Evolutionary conservation across 1,140 invertebrate species (phyloP).

Genomic region (Diprion similis): DNA sequence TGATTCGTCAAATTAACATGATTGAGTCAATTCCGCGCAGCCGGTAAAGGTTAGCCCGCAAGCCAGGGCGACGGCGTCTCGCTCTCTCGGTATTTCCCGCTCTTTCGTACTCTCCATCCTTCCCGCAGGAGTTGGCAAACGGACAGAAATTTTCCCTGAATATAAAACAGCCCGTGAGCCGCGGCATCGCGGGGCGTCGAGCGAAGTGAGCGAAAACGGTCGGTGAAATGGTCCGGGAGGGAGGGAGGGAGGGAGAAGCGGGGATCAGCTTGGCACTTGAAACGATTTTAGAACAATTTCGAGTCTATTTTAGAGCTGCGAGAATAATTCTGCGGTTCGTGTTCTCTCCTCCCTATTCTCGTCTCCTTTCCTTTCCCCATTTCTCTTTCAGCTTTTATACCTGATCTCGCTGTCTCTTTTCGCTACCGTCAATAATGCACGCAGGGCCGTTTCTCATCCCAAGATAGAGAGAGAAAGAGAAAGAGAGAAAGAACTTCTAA

Average conservation of each 20-base stretch:
- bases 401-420: no score
- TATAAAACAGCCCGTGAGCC: constrained; percentile 24
- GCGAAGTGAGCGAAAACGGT: constrained; percentile 18
- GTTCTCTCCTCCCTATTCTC: not conserved
- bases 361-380: no score
- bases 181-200: not conserved
- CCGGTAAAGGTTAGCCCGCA: constrained; percentile 22
- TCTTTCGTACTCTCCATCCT: no score
- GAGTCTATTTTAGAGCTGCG: not conserved
- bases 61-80: constrained; percentile 34
- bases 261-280: not conserved
- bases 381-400: no score
- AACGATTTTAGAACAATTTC: constrained; percentile 7
- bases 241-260: not conserved
- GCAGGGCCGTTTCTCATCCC: no score
- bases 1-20: constrained; percentile 63
- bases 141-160: constrained; percentile 31
- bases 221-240: not conserved
- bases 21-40: constrained; percentile 55
- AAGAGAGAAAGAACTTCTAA: no score
- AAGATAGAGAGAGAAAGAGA: no score
- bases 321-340: not conserved
- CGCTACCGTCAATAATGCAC: no score
- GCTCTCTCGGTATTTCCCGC: constrained; percentile 4
- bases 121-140: constrained; percentile 7